Percentiles rank a stretch among this genome's conserved stretches.
These are phyloP conservation scores for Paracentrotus lividus DNA, from an alignment of 53 echinoderm and acorn worm species.

Conservation along the genomic window DNA sequence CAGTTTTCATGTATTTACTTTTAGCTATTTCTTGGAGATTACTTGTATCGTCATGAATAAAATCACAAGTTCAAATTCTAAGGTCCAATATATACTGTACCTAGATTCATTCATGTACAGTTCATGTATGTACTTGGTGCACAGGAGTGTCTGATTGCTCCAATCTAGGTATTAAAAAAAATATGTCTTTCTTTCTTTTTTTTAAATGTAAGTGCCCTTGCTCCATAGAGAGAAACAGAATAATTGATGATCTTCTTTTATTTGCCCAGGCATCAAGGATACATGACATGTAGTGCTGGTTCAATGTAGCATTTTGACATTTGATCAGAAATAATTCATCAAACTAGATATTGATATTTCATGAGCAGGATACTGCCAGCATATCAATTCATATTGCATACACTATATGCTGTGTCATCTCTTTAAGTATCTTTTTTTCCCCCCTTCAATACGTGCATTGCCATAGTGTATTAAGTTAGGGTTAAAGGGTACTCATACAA, in stretches of 20 bases:
- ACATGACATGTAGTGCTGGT: neutral
- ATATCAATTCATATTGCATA: neutral
- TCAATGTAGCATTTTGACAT: neutral
- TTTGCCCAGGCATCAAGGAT: neutral
- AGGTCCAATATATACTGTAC: neutral
- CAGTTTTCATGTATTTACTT: neutral
- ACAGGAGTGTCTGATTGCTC: neutral
- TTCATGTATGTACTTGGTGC: neutral
- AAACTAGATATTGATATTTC: slow-evolving; percentile 37
- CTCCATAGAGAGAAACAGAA: neutral
- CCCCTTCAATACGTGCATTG: neutral
- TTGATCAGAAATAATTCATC: slow-evolving; percentile 5
- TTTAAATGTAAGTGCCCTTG: too few relatives aligned
- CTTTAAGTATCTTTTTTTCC: neutral
- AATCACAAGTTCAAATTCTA: neutral
- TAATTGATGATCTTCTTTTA: neutral
- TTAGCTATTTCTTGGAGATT: neutral
- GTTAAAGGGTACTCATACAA: too few relatives aligned
- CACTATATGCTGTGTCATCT: too few relatives aligned
- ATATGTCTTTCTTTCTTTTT: neutral
- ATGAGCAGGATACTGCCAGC: slow-evolving; percentile 37
- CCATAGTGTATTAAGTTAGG: neutral
- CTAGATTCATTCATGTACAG: neutral
- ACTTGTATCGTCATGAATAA: neutral
- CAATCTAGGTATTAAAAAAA: neutral